Evolutionary conservation across 2,797 vertebrate genomes (phyloP), one percentile per base, ranked within the genome.

Genomic region (Xerus rutilus): DNA sequence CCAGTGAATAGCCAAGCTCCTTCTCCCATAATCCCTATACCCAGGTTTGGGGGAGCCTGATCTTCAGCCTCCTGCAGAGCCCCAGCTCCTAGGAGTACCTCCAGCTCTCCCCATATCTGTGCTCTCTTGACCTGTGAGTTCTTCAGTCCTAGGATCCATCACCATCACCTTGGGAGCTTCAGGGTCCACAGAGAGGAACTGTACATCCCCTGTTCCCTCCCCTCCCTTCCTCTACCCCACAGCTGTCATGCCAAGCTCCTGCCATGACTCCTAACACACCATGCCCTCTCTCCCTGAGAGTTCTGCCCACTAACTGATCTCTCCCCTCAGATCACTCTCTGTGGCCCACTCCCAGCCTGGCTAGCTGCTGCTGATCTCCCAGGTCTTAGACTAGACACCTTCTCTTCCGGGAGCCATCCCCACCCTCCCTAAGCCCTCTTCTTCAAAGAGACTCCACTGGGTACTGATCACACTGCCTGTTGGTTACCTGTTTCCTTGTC

Each of bases 131-230:
- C n/a, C 83, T 87, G 1, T 10, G 18, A 9, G 10, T 21, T 13
- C 39, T 39, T 74, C 57, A n/a, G 14, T 64, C 85, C 8, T 4
- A 43, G 28, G 39, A 23, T 74, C 35, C n/a, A 32, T 14, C 14
- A 6, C 52, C 32, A 82, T 67, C 30, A 39, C 3, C 8, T 45
- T 15, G 18, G 14, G 49, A 13, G 14, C 39, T 85, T 15, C 28
- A 0, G 25, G 7, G 18, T 2, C n/a, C 84, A 54, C 23, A 9
- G 0, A 5, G 47, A n/a, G 0, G 2, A 83, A 49, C 20, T 43
- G 0, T 5, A 15, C 7, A 20, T 21, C 12, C 9, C 3, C 3
- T 5, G 8, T 30, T 21, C 30, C 64, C 30, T 23, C 13, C 4
- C 43, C 23, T 11, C 15, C 30, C 76, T 4, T 3, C 23, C 30